These are phyloP conservation scores for Lepidurus packardi DNA, from an alignment of 1,140 invertebrate species.

Conservation along the genomic window DNA sequence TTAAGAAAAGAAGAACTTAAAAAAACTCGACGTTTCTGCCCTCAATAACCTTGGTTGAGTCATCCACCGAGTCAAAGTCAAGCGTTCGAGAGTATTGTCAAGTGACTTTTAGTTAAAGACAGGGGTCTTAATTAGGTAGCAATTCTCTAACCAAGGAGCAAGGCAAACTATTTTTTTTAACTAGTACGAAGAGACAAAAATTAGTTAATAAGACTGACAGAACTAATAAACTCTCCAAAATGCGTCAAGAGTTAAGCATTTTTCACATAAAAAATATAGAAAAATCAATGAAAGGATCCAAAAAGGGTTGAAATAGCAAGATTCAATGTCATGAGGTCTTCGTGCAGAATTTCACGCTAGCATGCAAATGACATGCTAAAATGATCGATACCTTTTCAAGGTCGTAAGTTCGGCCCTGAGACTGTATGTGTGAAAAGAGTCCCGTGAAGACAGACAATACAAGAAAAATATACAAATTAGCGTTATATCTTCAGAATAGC, in stretches of 20 bases:
- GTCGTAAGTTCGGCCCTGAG: conserved; percentile 43
- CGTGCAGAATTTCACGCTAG: conserved; percentile 23
- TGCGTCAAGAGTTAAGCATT: neutral
- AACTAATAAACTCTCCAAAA: neutral
- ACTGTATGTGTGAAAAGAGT: conserved; percentile 38
- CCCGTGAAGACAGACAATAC: neutral
- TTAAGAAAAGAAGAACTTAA: neutral
- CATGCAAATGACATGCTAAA: conserved; percentile 25
- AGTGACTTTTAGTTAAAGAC: neutral
- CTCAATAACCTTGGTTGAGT: neutral
- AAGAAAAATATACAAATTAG: conserved; percentile 24
- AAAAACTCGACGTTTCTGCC: neutral
- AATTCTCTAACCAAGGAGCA: neutral
- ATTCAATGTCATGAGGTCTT: neutral
- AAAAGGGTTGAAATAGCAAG: conserved; percentile 17
- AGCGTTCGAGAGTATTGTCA: neutral
- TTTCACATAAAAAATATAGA: neutral
- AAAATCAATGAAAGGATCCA: neutral
- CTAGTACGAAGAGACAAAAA: neutral
- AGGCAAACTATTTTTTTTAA: neutral
- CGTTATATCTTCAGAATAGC: neutral
- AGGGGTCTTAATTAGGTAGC: neutral
- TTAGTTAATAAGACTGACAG: neutral
- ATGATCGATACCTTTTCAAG: conserved; percentile 42
- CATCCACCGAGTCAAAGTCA: neutral